A percentile compares a stretch with the other conserved stretches of the same genome.
These are phyloP conservation scores for Euborellia annulipes DNA, from an alignment of 1,140 invertebrate genomes.

Conservation along the genomic window DNA sequence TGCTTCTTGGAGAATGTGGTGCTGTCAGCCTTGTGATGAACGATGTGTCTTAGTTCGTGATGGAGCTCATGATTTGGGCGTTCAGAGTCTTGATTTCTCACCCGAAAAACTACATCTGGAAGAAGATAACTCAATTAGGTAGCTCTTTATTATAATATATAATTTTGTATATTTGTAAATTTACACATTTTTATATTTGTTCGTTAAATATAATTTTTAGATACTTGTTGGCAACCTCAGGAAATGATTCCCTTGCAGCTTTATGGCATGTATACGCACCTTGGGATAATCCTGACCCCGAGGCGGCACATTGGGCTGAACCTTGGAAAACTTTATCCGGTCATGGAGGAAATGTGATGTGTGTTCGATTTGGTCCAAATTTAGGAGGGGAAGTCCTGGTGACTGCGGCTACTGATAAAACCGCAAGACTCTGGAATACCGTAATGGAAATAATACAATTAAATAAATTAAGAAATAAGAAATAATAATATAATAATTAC, in stretches of 20 bases:
- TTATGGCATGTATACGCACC: conserved; percentile 44
- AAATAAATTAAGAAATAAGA: neutral
- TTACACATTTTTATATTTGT: neutral
- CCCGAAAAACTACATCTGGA: conserved; percentile 17
- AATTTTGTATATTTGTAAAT: conserved; percentile 20
- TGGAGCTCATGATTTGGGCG: conserved; percentile 53
- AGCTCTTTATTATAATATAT: conserved; percentile 12
- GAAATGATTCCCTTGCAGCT: conserved; percentile 54
- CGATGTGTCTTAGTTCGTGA: conserved; percentile 22
- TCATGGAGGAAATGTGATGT: conserved; percentile 39
- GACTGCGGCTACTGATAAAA: conserved; percentile 43
- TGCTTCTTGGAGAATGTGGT: conserved; percentile 45
- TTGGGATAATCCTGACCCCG: conserved; percentile 6
- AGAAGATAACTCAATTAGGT: conserved; percentile 9
- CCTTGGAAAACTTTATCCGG: conserved; percentile 23
- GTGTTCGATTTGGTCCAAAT: conserved; percentile 36
- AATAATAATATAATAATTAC: conserved; percentile 17
- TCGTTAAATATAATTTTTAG: conserved; percentile 6
- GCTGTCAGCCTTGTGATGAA: conserved; percentile 17
- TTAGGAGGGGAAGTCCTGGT: conserved; percentile 36
- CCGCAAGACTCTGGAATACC: conserved; percentile 43
- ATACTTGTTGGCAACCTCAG: conserved; percentile 48
- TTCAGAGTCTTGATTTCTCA: conserved; percentile 46
- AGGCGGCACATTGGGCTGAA: neutral
- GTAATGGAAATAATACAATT: conserved; percentile 27